Evolutionary conservation across 2,888 invertebrate genomes (phyloP), one percentile per base, ranked within the genome.

Genomic region (Caenorhabditis plicata): DNA sequence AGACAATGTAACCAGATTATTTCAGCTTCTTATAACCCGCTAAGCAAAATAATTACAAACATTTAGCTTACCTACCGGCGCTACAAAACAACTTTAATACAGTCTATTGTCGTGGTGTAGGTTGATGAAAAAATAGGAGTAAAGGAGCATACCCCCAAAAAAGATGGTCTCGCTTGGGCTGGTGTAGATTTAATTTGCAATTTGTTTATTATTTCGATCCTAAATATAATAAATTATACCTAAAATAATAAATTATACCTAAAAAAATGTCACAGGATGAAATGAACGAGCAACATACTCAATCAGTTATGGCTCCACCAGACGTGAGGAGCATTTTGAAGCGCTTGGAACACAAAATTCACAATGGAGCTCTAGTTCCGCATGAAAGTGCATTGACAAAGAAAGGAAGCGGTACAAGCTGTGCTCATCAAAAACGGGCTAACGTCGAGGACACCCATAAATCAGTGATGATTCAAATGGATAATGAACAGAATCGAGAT

Each of bases 391-490:
- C 52, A 7, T 11, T 58, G 32, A 45, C 48, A 4, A 55, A 55
- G 15, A 47, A 56, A 13, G 38, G 38, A 38, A 38, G 20, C 25
- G 38, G 23, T 29, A 39, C 8, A 8, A 39, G 51, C 42, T 15
- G 40, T 27, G 1, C 27, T 4, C 20, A 46, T 35, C 17, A 35
- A 8, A 1, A 48, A 58, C 8, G 7, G 58, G 36, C 48, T 29
- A 42, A 19, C 48, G n/a, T 58, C 19, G 58, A 58, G 33, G 52
- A 52, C 20, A 53, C 52, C 1, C 58, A 58, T 32, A 52, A 58
- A 31, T 58, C 58, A 13, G 52, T 58, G n/a, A 58, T 58, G 36
- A 58, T 58, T 45, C 48, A 38, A 2, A 58, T 58, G 58, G 58
- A 58, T 31, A 53, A 53, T 15, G 58, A 52, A 25, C 50, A 46